A percentile compares a stretch with the other conserved stretches of the same genome.
These are phyloP conservation scores for Brachionus manjavacas DNA, from an alignment of 1,140 invertebrate species.

Conservation along the genomic window DNA sequence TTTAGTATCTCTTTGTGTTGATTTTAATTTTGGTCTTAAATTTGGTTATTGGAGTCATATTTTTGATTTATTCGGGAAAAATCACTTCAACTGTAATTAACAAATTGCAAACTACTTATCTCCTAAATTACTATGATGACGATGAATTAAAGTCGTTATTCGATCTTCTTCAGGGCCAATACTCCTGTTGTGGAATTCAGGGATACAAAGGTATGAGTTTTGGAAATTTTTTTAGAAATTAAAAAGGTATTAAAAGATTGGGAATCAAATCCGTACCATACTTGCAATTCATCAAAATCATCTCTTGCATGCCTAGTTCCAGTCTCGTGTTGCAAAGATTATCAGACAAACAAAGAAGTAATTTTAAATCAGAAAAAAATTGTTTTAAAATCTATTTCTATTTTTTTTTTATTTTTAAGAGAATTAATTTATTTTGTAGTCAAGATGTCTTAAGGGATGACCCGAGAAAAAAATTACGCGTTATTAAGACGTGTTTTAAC, in stretches of 20 bases:
- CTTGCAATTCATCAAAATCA: constrained; percentile 18
- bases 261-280: constrained; percentile 13
- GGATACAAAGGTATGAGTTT: background rate
- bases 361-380: background rate
- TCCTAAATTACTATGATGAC: constrained; percentile 18
- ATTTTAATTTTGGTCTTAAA: background rate
- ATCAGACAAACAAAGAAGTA: background rate
- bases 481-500: too few species aligned
- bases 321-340: constrained; percentile 20
- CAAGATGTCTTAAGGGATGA: constrained; percentile 12
- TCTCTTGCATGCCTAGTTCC: constrained; percentile 19
- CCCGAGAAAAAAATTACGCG: too few species aligned
- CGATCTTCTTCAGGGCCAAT: constrained; percentile 22
- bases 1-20: constrained; percentile 1
- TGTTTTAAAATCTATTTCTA: background rate
- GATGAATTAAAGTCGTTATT: constrained; percentile 12
- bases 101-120: background rate
- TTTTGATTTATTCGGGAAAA: constrained; percentile 38
- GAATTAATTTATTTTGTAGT: constrained; percentile 31
- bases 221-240: background rate
- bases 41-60: constrained; percentile 24
- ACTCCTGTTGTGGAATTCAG: constrained; percentile 34
- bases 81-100: background rate
- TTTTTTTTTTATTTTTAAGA: background rate
- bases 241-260: background rate